Base-by-base conservation (phyloP, 1,140 invertebrate species). In the Onthophagus taurus region DNA sequence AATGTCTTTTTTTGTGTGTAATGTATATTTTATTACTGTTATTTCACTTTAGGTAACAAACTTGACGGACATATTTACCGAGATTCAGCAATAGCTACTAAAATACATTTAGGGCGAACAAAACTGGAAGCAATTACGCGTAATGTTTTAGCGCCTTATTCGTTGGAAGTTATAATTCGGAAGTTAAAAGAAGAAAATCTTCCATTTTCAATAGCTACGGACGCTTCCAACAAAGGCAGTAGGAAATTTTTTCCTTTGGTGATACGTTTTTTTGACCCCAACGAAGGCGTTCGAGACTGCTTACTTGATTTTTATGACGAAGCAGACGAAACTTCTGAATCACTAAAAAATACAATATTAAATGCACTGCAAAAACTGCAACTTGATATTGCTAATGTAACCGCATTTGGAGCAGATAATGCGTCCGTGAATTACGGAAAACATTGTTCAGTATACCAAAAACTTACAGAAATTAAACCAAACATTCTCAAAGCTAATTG, bases 261-360 rank as follows among this genome's bases (percentile, higher is more conserved):
- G n/a, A 14, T 34, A 13, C 31, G 31, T 34, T 34, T 34, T 34
- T 34, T 34, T 34, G 31, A 34, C 31, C 31, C 31, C n/a, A 34
- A 34, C 16, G 31, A 34, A 34, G 31, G 31, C n/a, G 16, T 16
- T 16, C 31, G 16, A 14, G 31, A 34, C 16, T 34, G 31, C 16
- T 34, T 34, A 14, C 31, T 34, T 34, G 31, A 34, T 34, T 34
- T 34, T 34, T 34, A 34, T 14, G 31, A 34, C n/a, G 31, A 34
- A 16, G 14, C 31, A 13, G 31, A 34, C 16, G 31, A 34, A 34
- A 34, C n/a, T 14, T 34, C 31, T 34, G 31, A 34, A 16, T 34
- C 31, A 34, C n/a, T 34, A 12, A 34, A 11, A 34, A 34, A 34
- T 34, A 34, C n/a, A 13, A 34, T 34, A 34, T 34, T 34, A 16